A percentile compares a stretch with the other conserved stretches of the same genome.
Conservation (phyloP, 1,140 invertebrate species). For the Coenobita brevimanus region DNA sequence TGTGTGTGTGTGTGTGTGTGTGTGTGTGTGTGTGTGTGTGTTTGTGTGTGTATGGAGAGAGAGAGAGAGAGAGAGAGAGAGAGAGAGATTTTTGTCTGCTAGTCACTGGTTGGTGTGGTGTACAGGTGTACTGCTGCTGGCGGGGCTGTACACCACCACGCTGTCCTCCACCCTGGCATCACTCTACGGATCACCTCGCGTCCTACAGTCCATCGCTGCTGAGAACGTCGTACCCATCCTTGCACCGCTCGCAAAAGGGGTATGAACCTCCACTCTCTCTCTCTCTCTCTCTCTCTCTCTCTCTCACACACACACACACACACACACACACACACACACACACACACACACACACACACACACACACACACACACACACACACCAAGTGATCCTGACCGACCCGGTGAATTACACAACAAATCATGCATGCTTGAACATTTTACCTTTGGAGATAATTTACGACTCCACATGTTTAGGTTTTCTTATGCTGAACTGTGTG, state of each 20-base stretch:
- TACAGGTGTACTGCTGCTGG: constrained; percentile 84
- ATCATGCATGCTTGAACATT: too few relatives aligned
- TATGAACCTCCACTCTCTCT: constrained; percentile 75
- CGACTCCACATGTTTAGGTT: too few relatives aligned
- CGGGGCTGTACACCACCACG: constrained; percentile 95
- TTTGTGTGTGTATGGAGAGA: background rate
- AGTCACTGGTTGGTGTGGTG: background rate
- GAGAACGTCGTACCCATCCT: constrained; percentile 96
- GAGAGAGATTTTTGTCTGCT: background rate
- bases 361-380: too few relatives aligned
- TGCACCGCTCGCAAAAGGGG: constrained; percentile 88
- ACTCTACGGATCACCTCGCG: constrained; percentile 95
- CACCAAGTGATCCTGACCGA: too few relatives aligned
- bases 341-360: background rate
- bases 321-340: background rate
- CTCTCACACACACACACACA: background rate
- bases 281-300: background rate
- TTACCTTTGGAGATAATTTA: too few relatives aligned
- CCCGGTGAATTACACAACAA: too few relatives aligned
- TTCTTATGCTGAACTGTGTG: too few relatives aligned
- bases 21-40: too few relatives aligned
- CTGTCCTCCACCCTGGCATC: constrained; percentile 95
- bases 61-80: background rate
- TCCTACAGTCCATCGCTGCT: constrained; percentile 94
- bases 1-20: too few relatives aligned